Evolutionary conservation across 2,888 invertebrate species (phyloP).

Genomic region (Fragum whitleyi): DNA sequence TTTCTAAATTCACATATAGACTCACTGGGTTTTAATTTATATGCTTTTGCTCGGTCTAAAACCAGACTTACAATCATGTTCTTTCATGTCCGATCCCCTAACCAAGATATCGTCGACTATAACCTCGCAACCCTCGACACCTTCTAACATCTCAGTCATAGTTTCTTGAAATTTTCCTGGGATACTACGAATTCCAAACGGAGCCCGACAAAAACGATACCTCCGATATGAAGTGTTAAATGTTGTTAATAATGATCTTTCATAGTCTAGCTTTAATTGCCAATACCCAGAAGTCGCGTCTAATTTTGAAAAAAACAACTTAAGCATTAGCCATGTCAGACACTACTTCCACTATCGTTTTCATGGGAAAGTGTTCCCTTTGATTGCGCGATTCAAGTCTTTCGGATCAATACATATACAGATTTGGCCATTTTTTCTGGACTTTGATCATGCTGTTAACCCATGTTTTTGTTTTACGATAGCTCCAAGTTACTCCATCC

Average conservation of each 20-base stretch:
- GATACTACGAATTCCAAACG: conserved; percentile 52
- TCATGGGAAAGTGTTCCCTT: conserved; percentile 53
- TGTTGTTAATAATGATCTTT: conserved; percentile 42
- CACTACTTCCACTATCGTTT: conserved; percentile 51
- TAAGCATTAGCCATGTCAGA: conserved; percentile 43
- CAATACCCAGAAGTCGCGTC: conserved; percentile 47
- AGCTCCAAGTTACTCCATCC: conserved; percentile 47
- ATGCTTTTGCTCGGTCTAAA: conserved; percentile 25
- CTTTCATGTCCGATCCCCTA: conserved; percentile 14
- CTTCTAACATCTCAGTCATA: conserved; percentile 49
- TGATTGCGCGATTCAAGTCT: conserved; percentile 48
- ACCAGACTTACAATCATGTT: conserved; percentile 34
- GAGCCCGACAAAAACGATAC: conserved; percentile 38
- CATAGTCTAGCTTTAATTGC: conserved; percentile 34
- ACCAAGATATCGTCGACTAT: conserved; percentile 46
- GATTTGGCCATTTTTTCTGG: conserved; percentile 36
- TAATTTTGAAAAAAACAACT: conserved; percentile 36
- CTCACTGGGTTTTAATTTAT: conserved; percentile 28
- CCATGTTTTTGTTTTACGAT: conserved; percentile 51
- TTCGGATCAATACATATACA: conserved; percentile 49
- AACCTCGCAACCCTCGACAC: conserved; percentile 33
- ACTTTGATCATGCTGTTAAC: conserved; percentile 51
- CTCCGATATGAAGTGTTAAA: conserved; percentile 48
- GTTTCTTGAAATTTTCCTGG: conserved; percentile 45
- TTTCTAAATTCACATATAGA: conserved; percentile 31